A percentile compares a stretch with the other conserved stretches of the same genome.
These are phyloP conservation scores for Acanthiza pusilla DNA, from an alignment of 2,797 vertebrate species.

Conservation along the genomic window DNA sequence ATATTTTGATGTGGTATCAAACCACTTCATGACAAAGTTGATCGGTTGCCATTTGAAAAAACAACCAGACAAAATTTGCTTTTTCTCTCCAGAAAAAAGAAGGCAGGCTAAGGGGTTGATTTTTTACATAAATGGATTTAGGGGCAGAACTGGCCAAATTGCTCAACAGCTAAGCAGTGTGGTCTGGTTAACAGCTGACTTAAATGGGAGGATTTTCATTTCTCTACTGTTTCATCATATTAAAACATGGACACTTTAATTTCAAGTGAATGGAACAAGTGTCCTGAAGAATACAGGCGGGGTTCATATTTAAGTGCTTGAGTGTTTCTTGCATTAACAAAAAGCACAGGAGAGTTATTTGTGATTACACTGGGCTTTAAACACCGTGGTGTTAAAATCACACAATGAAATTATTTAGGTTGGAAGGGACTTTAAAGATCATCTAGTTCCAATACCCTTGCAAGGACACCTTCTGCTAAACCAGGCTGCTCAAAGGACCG, in stretches of 20 bases:
- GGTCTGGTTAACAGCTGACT: conserved; percentile 67
- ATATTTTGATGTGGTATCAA: not conserved
- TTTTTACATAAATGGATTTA: conserved; percentile 79
- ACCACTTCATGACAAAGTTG: not conserved
- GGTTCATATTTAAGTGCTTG: not conserved
- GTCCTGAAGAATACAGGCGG: not conserved
- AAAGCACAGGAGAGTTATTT: not conserved
- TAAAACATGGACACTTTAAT: not conserved
- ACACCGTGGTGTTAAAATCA: not conserved
- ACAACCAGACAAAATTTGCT: not conserved
- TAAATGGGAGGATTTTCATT: conserved; percentile 59
- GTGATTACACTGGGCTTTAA: not conserved
- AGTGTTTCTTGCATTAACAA: not conserved
- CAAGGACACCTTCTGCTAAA: no score
- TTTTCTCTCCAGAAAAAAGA: not conserved
- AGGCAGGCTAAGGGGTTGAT: conserved; percentile 63
- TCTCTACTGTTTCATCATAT: conserved; percentile 38
- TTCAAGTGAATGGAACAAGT: not conserved
- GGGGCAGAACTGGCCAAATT: conserved; percentile 74
- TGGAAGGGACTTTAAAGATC: not conserved
- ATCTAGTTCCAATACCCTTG: not conserved
- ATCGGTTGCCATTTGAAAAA: conserved; percentile 1
- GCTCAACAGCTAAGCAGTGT: conserved; percentile 32
- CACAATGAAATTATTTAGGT: not conserved
- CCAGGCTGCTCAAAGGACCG: not conserved